Evolutionary conservation across 2,888 invertebrate species (phyloP), one percentile per base, ranked within the genome.

Genomic region (Pandemis cinnamomeana): DNA sequence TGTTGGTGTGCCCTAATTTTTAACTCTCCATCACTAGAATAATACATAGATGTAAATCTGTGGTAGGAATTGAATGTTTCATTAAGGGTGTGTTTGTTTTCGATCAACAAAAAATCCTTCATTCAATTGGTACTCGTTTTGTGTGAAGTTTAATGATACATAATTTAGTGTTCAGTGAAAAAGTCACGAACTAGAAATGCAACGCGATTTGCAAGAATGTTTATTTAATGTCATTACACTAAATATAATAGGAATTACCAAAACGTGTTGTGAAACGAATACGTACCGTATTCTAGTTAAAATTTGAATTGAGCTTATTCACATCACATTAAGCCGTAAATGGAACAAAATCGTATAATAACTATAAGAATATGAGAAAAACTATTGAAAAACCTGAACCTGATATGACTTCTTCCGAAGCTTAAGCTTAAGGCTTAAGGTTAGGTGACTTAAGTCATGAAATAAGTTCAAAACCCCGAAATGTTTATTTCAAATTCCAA

Each of bases 1-100:
- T 85, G 42, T 71, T 83, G 79, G 81, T 85, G 46, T 71, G 71
- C 60, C 46, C 53, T 72, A 66, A 67, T 42, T 58, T 75, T 63
- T 68, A 71, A 67, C 20, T 64, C 27, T 67, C 53, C 63, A 13
- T 63, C 53, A 66, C 36, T 61, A 75, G 68, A 63, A 55, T 68
- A 61, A 55, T 67, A 63, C 51, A 42, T 63, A 67, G 67, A 44
- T 44, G 41, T 71, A 71, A 42, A n/a, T 71, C 13, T 71, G 67
- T 74, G 46, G 74, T 74, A 71, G 74, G 70, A 71, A 74, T 67
- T 74, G 70, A 67, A 71, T 74, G 74, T 74, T 41, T 60, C 27
- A 53, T 48, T 27, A 60, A 69, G 20, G 48, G 13, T 67, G 48
- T 51, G 20, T 58, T 62, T 13, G 7, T 51, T 69, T 51, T 66